phyloP scores from a whole-genome alignment of 2,888 invertebrate species.

The Nysson spinosus region DNA sequence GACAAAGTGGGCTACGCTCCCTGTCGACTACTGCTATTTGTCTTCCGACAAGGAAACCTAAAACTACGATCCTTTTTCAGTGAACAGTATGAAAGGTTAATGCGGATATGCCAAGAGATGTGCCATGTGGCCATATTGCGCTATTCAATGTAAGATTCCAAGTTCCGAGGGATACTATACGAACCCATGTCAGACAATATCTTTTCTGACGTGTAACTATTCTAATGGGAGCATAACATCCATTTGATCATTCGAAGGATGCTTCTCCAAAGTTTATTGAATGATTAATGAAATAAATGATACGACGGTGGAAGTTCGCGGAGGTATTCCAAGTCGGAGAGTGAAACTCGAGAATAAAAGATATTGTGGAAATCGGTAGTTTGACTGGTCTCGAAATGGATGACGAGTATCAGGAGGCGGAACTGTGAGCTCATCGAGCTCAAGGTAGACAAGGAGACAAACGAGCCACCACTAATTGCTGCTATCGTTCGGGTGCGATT shows the following conservation, averaged over 20 bases:
- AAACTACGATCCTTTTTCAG: slow-evolving; percentile 63
- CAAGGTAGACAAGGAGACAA: slow-evolving; percentile 55
- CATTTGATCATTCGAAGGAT: no score
- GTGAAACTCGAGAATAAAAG: no score
- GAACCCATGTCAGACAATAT: no score
- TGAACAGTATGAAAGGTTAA: slow-evolving; percentile 61
- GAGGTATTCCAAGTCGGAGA: no score
- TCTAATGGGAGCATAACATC: no score
- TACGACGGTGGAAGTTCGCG: no score
- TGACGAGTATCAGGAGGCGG: slow-evolving; percentile 44
- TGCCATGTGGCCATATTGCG: slow-evolving; percentile 14
- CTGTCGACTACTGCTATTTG: slow-evolving; percentile 67
- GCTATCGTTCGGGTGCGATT: slow-evolving; percentile 65
- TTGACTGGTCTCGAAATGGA: slow-evolving; percentile 44
- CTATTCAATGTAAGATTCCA: slow-evolving; percentile 24
- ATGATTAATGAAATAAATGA: background rate
- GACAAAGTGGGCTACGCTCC: slow-evolving; percentile 70
- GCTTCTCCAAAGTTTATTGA: no score
- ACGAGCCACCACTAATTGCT: slow-evolving; percentile 65
- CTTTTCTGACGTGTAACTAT: no score
- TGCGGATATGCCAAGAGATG: slow-evolving; percentile 45
- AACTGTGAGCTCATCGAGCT: slow-evolving; percentile 63
- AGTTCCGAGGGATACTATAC: background rate
- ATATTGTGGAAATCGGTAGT: slow-evolving; percentile 22
- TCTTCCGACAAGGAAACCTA: slow-evolving; percentile 66